These are phyloP conservation scores for Venustoraphidia nigricollis DNA, from an alignment of 2,888 invertebrate species.

Conservation along the genomic window DNA sequence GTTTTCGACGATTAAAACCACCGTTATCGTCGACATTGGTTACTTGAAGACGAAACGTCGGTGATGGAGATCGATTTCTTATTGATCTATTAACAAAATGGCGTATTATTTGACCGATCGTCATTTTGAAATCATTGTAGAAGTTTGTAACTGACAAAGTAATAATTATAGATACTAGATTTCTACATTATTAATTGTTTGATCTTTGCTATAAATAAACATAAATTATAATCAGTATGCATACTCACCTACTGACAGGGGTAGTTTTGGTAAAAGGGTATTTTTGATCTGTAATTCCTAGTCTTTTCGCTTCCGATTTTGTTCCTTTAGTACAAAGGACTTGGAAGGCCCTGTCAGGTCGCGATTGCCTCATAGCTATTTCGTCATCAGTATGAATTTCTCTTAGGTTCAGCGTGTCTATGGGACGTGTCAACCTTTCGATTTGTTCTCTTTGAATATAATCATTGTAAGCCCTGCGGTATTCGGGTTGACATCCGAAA, in stretches of 20 bases:
- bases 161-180: too few relatives aligned
- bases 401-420: conserved; percentile 2
- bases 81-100: background rate
- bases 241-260: background rate
- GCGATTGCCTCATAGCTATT: background rate
- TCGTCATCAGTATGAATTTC: conserved; percentile 2
- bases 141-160: background rate
- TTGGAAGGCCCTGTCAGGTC: conserved; percentile 1
- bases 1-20: conserved; percentile 7
- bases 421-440: conserved; percentile 1
- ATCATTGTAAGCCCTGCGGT: conserved; percentile 29
- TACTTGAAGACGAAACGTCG: conserved; percentile 25
- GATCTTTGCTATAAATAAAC: too few relatives aligned
- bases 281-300: background rate
- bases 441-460: conserved; percentile 25
- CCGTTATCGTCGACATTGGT: conserved; percentile 22
- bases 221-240: background rate
- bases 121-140: background rate
- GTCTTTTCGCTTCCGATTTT: conserved; percentile 2
- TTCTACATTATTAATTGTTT: too few relatives aligned
- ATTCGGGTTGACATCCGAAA: conserved; percentile 30
- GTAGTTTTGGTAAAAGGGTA: background rate
- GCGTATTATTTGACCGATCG: background rate
- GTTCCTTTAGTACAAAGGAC: conserved; percentile 5
- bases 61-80: conserved; percentile 23